Evolutionary conservation across 2,888 invertebrate genomes (phyloP).

Genomic region (Eupithecia tripunctaria): DNA sequence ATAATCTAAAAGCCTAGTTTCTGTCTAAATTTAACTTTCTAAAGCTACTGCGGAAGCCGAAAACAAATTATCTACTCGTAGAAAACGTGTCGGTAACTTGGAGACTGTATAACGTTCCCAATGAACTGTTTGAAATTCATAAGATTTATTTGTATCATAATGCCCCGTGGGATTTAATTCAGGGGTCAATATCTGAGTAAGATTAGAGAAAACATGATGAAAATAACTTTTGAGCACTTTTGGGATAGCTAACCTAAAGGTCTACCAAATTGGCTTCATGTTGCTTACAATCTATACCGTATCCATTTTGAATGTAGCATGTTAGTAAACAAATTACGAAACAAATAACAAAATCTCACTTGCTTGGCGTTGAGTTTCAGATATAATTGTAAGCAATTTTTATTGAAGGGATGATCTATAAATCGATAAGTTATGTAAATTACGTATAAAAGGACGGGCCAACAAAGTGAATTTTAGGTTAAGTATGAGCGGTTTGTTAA

Average conservation of each 20-base stretch:
- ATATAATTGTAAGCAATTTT: too few species aligned
- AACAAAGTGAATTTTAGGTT: too few species aligned
- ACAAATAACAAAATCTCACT: too few species aligned
- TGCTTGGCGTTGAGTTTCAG: too few species aligned
- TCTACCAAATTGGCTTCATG: background rate
- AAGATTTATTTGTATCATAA: constrained; percentile 40
- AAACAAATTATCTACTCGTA: constrained; percentile 63
- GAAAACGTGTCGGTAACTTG: constrained; percentile 46
- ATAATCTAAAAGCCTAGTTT: background rate
- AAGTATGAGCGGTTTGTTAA: too few species aligned
- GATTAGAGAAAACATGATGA: background rate
- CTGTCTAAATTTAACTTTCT: constrained; percentile 16
- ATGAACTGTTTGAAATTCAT: constrained; percentile 55
- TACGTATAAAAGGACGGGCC: too few species aligned
- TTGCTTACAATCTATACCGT: background rate
- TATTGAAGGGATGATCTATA: too few species aligned
- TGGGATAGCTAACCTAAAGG: background rate
- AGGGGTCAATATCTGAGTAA: background rate
- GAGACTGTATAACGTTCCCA: constrained; percentile 45
- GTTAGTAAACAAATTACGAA: too few species aligned
- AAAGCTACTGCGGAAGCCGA: constrained; percentile 59
- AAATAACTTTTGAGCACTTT: background rate
- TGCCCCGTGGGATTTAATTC: constrained; percentile 6
- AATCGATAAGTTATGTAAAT: too few species aligned
- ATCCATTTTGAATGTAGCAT: too few species aligned